Conservation (phyloP, 35 echinoderm and acorn worm genomes). For the Apostichopus parvimensis region DNA sequence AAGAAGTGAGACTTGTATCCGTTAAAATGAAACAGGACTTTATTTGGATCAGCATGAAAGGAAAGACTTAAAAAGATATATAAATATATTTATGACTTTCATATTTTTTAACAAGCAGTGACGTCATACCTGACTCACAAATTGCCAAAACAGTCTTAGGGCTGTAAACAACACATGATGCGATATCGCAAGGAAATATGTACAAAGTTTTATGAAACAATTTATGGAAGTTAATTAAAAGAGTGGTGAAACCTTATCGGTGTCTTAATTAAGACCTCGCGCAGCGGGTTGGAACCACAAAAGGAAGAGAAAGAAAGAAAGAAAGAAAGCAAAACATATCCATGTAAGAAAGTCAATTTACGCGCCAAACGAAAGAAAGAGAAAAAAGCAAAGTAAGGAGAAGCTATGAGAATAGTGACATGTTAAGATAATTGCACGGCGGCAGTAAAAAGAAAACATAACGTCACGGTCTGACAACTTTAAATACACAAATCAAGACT, state of each 20-base stretch:
- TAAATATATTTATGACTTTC: slow-evolving; percentile 30
- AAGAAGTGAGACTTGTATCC: not conserved
- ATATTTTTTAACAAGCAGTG: slow-evolving; percentile 34
- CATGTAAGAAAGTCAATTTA: slow-evolving; percentile 6
- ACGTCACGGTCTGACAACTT: slow-evolving; percentile 24
- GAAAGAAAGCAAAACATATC: not conserved
- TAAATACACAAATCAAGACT: slow-evolving; percentile 43
- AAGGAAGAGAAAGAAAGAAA: too few species aligned
- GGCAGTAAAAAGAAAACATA: slow-evolving; percentile 42
- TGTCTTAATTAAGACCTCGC: slow-evolving; percentile 31
- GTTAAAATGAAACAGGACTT: slow-evolving; percentile 37
- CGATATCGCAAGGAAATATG: not conserved
- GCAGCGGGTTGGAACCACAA: slow-evolving; percentile 7
- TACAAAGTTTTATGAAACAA: slow-evolving; percentile 35
- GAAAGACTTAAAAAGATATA: slow-evolving; percentile 50
- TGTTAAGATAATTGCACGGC: slow-evolving; percentile 42
- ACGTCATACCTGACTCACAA: slow-evolving; percentile 9
- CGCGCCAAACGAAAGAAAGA: not conserved
- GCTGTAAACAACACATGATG: not conserved
- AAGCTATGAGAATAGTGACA: slow-evolving; percentile 34
- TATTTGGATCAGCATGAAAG: slow-evolving; percentile 38
- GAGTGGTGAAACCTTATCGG: slow-evolving; percentile 14
- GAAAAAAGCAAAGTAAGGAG: not conserved
- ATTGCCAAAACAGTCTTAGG: not conserved
- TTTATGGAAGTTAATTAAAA: slow-evolving; percentile 42